These are phyloP conservation scores for Machaerirhynchus nigripectus DNA, from an alignment of 2,113 vertebrate genomes.

Conservation along the genomic window DNA sequence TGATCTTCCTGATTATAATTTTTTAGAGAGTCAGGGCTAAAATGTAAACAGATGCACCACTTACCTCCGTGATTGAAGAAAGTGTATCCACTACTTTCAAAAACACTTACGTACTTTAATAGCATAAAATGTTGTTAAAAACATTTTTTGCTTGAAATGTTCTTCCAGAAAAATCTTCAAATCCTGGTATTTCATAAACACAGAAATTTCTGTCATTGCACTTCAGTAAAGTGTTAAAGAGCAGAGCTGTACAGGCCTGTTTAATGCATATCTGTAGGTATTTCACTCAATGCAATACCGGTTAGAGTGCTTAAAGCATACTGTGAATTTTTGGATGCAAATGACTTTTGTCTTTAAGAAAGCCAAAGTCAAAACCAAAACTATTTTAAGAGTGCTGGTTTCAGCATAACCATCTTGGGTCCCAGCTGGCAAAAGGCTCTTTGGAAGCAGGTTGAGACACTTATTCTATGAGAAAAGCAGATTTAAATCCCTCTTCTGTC, in stretches of 20 bases:
- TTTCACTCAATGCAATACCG: rapidly evolving
- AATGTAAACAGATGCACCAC: not conserved
- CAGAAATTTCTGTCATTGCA: not conserved
- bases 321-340: not conserved
- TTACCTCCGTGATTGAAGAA: not conserved
- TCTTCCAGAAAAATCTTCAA: not conserved
- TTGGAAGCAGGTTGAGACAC: slow-evolving; percentile 12
- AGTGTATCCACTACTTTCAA: not conserved
- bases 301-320: not conserved
- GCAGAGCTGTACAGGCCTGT: not conserved
- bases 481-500: slow-evolving; percentile 39
- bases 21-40: not conserved
- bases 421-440: slow-evolving; percentile 38
- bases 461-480: not conserved
- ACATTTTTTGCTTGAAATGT: not conserved
- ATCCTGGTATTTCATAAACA: not conserved
- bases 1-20: not conserved
- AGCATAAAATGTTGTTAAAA: not conserved
- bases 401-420: slow-evolving; percentile 24
- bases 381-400: slow-evolving; percentile 46
- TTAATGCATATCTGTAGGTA: not conserved
- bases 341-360: not conserved
- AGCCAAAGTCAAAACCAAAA: slow-evolving; percentile 18
- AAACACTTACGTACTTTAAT: not conserved
- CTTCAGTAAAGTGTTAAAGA: not conserved